Percentiles rank a stretch among this genome's conserved stretches.
Evolutionary conservation across 2,888 invertebrate species (phyloP).

Genomic region (Cephonodes hylas): DNA sequence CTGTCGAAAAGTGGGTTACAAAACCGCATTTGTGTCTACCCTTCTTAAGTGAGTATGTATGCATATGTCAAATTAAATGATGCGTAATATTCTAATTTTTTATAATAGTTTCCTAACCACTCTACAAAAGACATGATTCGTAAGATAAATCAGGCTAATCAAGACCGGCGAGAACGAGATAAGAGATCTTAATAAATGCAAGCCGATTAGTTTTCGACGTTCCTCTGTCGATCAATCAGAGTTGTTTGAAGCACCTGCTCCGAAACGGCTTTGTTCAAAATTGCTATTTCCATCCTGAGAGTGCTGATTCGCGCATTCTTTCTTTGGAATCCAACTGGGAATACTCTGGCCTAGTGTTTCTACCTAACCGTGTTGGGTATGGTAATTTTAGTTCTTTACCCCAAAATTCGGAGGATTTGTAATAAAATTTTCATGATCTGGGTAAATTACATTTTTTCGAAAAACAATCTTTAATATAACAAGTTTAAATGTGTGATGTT

Average conservation of each 20-base stretch:
- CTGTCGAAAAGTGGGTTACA: too few species aligned
- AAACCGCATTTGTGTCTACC: too few species aligned
- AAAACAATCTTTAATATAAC: too few species aligned
- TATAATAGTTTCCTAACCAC: too few species aligned
- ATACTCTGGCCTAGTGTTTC: background rate
- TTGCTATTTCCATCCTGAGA: constrained; percentile 29
- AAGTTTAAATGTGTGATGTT: too few species aligned
- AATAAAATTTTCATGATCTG: background rate
- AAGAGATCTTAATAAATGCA: constrained; percentile 12
- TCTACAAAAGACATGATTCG: background rate
- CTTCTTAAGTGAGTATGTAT: too few species aligned
- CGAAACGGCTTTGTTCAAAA: constrained; percentile 39
- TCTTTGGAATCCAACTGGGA: background rate
- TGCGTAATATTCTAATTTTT: too few species aligned
- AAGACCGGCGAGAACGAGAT: background rate
- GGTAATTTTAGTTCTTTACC: background rate
- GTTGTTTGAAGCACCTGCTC: constrained; percentile 27
- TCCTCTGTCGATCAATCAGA: constrained; percentile 26
- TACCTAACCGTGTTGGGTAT: background rate
- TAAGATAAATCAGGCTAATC: background rate
- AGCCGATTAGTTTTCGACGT: constrained; percentile 24
- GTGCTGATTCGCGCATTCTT: background rate
- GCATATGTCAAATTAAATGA: too few species aligned
- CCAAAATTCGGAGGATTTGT: background rate
- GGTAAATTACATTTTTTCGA: too few species aligned